phyloP scores from a whole-genome alignment of 1,140 invertebrate genomes.

The Papilio dardanus region DNA sequence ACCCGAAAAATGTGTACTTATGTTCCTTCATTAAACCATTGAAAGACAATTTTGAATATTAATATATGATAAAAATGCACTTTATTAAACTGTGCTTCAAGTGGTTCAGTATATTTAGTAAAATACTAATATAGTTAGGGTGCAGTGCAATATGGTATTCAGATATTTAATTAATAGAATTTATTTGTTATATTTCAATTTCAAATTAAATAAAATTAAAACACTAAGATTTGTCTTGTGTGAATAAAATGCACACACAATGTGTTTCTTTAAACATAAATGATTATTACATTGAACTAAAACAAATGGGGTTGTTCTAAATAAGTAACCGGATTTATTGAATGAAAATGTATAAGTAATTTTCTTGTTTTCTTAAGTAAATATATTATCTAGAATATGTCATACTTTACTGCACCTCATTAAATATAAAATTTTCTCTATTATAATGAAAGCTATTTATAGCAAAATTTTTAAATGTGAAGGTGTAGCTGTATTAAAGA shows the following conservation, averaged over 20 bases:
- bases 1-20: constrained; percentile 58
- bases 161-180: constrained; percentile 29
- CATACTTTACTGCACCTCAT: constrained; percentile 65
- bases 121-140: constrained; percentile 54
- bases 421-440: constrained; percentile 71
- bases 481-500: constrained; percentile 78
- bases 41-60: constrained; percentile 41
- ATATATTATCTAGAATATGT: constrained; percentile 63
- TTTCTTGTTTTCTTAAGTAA: constrained; percentile 66
- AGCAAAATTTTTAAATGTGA: constrained; percentile 75
- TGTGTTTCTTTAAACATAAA: constrained; percentile 28
- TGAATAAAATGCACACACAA: constrained; percentile 44
- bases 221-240: constrained; percentile 54
- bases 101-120: constrained; percentile 53
- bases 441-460: constrained; percentile 70
- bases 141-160: constrained; percentile 70
- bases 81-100: constrained; percentile 45
- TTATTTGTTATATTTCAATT: constrained; percentile 35
- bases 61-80: constrained; percentile 19
- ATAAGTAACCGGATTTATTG: constrained; percentile 42
- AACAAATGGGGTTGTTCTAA: constrained; percentile 54
- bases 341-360: constrained; percentile 61
- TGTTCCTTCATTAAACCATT: constrained; percentile 50
- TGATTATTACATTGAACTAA: background rate
- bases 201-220: constrained; percentile 25